Evolutionary conservation across 2,888 invertebrate species (phyloP), one percentile per base, ranked within the genome.

Genomic region (Leptopilina drosophilae): DNA sequence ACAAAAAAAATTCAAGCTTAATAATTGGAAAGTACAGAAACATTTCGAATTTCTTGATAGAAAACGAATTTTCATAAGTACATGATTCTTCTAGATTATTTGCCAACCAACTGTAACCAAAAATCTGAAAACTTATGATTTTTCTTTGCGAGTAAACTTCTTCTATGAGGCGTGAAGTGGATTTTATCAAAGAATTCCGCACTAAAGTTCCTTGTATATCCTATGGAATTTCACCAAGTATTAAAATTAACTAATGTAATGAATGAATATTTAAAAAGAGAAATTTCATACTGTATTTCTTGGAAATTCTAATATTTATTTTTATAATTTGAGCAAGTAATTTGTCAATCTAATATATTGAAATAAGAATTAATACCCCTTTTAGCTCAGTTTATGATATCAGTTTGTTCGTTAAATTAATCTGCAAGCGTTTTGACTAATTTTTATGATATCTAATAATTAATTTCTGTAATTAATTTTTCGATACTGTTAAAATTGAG

Each of bases 41-140:
- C 56, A 56, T 15, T 8, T 76, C 14, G 53, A 33, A 66, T 77
- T 77, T 12, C 77, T 56, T 46, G 56, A 40, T 67, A 78, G 79
- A 82, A 80, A 81, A 80, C 83, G 77, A 82, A 83, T 80, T 82
- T 83, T 82, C 80, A 80, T 83, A 80, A 80, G 81, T 78, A 20
- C 20, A 20, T 20, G 78, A 82, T 81, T 83, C 83, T 56, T 33
- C 75, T 64, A 69, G 66, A 77, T 64, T 49, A 49, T 78, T 78
- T 77, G 14, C 42, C 49, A 20, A 77, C 76, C 80, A 49, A 69
- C 66, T 78, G 79, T 78, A 79, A 79, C 80, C 62, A 20, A 46
- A 62, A 67, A 69, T 69, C 77, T 77, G 12, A 76, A 77, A 78
- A 76, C 56, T 49, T 59, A 64, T 75, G 59, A 53, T 20, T 53